Base-by-base conservation (phyloP, 2,888 invertebrate species). In the Geophilus truncorum region DNA sequence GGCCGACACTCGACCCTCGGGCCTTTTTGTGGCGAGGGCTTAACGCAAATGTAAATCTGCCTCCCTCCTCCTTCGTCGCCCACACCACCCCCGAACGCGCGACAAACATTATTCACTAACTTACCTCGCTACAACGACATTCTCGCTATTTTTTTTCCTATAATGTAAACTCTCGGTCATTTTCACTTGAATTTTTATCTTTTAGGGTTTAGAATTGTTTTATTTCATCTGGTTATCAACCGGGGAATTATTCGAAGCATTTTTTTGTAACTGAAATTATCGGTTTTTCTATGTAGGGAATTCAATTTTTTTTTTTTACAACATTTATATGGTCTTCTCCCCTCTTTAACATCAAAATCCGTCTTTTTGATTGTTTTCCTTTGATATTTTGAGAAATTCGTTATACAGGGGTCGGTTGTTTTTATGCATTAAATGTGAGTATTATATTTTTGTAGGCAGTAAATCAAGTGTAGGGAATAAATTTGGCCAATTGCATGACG, bases 1-100 rank as follows among this genome's bases (percentile, higher is more conserved):
- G 80, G 80, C 80, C 76, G 80, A 80, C 80, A 80, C 57, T 76
- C 80, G 80, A 80, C 80, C 80, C 80, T 25, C 36, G 80, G 28
- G 36, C 45, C 76, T 80, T 80, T 70, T 80, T 70, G 80, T 80
- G 80, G 75, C 70, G 70, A 28, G 70, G 70, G 70, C 70, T 70
- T 70, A 70, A 70, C 70, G 70, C 70, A 70, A 70, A 70, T 70
- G 70, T 70, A 70, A 70, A 70, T 70, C 70, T 70, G 28, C 70
- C 70, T 70, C 70, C 70, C 70, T 70, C 70, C 70, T 70, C 15
- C 70, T 70, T 28, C 70, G 28, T 28, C 70, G 28, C 70, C 70
- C 70, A 70, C 70, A 28, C 70, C 28, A 70, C 28, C 70, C 70
- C 70, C 28, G 70, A 70, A 70, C 28, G 70, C 70, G 70, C 70